Evolutionary conservation across 2,797 vertebrate species (phyloP), one percentile per base, ranked within the genome.

Genomic region (Gallinago stenura): DNA sequence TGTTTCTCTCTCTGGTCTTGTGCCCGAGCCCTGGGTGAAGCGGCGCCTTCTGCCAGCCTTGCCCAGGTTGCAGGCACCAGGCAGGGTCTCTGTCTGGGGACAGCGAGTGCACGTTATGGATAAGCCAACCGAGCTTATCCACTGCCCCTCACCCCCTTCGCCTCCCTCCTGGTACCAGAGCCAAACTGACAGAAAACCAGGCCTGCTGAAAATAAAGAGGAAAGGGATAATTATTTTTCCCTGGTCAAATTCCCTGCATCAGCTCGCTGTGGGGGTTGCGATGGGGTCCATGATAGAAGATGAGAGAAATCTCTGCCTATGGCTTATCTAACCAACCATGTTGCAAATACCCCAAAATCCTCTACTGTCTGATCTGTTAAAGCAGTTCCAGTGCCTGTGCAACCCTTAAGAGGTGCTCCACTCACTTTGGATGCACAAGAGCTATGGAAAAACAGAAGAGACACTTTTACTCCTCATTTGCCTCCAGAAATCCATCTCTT

Each of bases 31-130:
- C 12, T 1, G 2, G 33, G 45, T 69, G 50, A n/a, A 88, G 43
- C 54, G 15, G 24, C 0, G 0, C 20, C 41, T 86, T 54, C 69
- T 48, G 58, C 58, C 6, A 30, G 58, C n/a, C 70, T 70, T 60
- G 73, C 62, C 71, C 25, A 8, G 0, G 0, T 3, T 31, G 33
- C 0, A 0, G 10, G 8, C 48, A 28, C 35, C 14, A 10, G 0
- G 31, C 3, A 4, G 57, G 53, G 26, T 50, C 6, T 0, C 14
- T 20, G 8, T 12, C 62, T 53, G 28, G 39, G 45, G 39, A 54
- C 37, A 39, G 21, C 1, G 3, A 51, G 11, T 2, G 6, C 3
- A 0, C 8, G 6, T 28, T 30, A 43, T 0, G 5, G 57, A 25
- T 61, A 43, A 8, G 15, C 37, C 1, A 0, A 22, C n/a, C 31